Base-by-base conservation (phyloP, 2,888 invertebrate genomes). In the Tinea trinotella region DNA sequence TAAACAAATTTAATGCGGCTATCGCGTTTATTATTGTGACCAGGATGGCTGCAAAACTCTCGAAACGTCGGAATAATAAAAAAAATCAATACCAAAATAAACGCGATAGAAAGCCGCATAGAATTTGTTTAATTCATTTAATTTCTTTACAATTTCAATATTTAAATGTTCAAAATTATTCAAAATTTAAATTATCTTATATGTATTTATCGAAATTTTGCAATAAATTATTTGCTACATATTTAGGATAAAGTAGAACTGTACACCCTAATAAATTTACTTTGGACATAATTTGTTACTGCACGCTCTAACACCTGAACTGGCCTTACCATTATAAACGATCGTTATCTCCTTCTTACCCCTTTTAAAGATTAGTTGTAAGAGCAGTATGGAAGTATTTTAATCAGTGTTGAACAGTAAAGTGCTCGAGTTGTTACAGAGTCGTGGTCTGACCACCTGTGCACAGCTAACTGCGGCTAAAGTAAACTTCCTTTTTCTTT, bases 231-330 rank as follows among this genome's bases (percentile, higher is more conserved):
- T n/a, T n/a, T n/a, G n/a, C n/a, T n/a, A n/a, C n/a, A n/a, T n/a
- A 30, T 30, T 30, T 30, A 7, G 3, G 40, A 6, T 40, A 13
- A 13, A n/a, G 13, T 40, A 13, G 40, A 13, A 15, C 30, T 30
- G 30, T 30, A 18, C 24, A 50, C 50, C 50, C 24, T 50, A 50
- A 50, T 50, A 50, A 50, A 50, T 50, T 50, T 20, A 24, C 24
- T 50, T 50, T 24, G 24, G 24, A 2, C 50, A 24, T 50, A 50
- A 50, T 50, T 50, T 50, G 50, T 50, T 50, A 50, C 18, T 50
- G 50, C 50, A 50, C 24, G 50, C 22, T 24, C 13, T 13, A 48
- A 50, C 50, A 50, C 50, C 50, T 50, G 50, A 24, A 50, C 50
- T 50, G 20, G 10, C 40, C 13, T 17, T 17, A 9, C 40, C 15